phyloP scores from a whole-genome alignment of 2,888 invertebrate genomes.

The Archips xylosteana region DNA sequence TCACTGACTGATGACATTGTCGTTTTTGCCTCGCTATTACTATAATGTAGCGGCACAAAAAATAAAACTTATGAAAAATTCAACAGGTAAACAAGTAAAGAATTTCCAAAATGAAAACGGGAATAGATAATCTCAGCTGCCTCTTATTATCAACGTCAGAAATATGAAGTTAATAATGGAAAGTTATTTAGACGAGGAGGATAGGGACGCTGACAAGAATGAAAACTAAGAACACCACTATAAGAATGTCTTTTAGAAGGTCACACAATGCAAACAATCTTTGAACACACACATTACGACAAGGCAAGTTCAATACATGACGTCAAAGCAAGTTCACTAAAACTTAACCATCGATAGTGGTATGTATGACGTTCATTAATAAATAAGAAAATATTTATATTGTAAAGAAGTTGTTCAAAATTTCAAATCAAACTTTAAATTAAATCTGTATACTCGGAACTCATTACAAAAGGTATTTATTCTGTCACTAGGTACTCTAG shows the following conservation, averaged over 20 bases:
- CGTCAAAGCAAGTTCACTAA: conserved; percentile 18
- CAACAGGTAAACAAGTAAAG: not conserved
- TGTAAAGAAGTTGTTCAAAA: not conserved
- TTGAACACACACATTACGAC: conserved; percentile 3
- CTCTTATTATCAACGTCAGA: not conserved
- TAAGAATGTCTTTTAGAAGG: not conserved
- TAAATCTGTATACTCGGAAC: conserved; percentile 6
- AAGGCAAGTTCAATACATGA: conserved; percentile 7
- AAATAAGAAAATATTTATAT: not conserved
- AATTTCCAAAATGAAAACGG: not conserved
- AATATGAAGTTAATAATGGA: not conserved
- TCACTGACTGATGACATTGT: conserved; percentile 34
- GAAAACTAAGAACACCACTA: not conserved
- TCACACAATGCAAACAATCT: not conserved
- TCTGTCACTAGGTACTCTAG: conserved; percentile 6
- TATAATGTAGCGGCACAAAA: conserved; percentile 9
- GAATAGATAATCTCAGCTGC: not conserved
- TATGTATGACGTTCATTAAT: not conserved
- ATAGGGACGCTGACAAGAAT: not conserved
- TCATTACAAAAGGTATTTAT: conserved; percentile 24
- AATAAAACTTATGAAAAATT: conserved; percentile 17
- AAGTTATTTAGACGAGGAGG: not conserved
- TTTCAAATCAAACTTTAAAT: conserved; percentile 6
- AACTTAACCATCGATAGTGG: conserved; percentile 19
- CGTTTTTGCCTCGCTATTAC: conserved; percentile 23